Percentiles rank a stretch among this genome's conserved stretches.
Conservation (phyloP, 2,113 vertebrate genomes). For the Phalacrocorax brasilianus region DNA sequence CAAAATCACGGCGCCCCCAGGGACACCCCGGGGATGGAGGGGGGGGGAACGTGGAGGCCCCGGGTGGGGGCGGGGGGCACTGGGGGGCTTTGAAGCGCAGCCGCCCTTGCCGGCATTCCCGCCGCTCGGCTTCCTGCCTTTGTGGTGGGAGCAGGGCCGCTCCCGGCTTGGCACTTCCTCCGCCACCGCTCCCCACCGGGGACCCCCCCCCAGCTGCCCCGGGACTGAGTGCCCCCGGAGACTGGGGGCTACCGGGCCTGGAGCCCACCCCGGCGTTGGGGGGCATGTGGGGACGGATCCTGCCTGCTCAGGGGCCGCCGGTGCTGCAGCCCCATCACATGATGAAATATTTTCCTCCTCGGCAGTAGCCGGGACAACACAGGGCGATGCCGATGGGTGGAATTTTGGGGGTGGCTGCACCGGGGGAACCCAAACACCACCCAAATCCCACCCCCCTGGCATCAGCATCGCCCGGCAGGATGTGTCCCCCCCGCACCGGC, state of each 20-base stretch:
- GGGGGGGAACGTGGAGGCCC: not conserved
- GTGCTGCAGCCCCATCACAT: not conserved
- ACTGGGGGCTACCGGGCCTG: not conserved
- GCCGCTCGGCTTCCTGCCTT: slow-evolving; percentile 54
- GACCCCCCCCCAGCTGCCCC: not conserved
- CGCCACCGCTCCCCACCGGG: not conserved
- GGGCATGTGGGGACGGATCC: not conserved
- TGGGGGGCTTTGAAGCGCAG: not conserved
- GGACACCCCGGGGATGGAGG: not conserved
- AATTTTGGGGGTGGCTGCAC: not conserved
- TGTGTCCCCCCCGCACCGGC: not conserved
- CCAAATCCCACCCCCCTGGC: not conserved
- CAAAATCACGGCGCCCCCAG: not conserved
- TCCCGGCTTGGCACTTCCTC: slow-evolving; percentile 20
- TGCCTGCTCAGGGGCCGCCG: not conserved
- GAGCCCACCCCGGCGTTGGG: not conserved
- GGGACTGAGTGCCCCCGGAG: not conserved
- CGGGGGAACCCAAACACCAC: not conserved
- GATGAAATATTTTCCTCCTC: not conserved
- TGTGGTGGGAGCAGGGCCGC: slow-evolving; percentile 22
- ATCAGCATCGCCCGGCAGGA: not conserved
- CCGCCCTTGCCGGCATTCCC: not conserved
- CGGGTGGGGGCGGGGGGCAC: not conserved
- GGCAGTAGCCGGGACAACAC: not conserved
- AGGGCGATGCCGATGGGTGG: not conserved